A percentile compares a stretch with the other conserved stretches of the same genome.
Evolutionary conservation across 2,888 invertebrate genomes (phyloP).

Genomic region (Chaitophorus viminalis): DNA sequence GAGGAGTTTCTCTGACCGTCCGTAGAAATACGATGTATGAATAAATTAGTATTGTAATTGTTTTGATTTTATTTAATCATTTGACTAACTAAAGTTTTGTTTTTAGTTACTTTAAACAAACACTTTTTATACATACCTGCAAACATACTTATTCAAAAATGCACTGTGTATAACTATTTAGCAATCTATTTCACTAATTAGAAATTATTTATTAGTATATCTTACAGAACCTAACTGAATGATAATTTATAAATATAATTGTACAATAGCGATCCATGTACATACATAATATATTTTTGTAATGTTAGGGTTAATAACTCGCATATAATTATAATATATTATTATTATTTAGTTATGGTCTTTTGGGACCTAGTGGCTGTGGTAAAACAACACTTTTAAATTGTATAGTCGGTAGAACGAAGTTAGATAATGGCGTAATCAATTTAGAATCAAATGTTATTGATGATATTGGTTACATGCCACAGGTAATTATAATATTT

Average conservation of each 20-base stretch:
- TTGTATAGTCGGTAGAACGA: conserved; percentile 69
- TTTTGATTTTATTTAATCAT: not conserved
- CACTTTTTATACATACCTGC: not conserved
- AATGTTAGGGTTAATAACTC: not conserved
- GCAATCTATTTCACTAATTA: no score
- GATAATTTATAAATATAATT: no score
- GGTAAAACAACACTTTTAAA: conserved; percentile 71
- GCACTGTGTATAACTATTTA: no score
- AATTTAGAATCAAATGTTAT: conserved; percentile 68
- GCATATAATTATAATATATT: not conserved
- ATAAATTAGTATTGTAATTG: not conserved
- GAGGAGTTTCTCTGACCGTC: conserved; percentile 67
- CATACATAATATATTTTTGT: not conserved
- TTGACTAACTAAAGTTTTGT: no score
- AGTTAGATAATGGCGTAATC: conserved; percentile 68
- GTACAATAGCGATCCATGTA: not conserved
- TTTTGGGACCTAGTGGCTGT: conserved; percentile 72
- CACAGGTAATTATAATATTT: conserved; percentile 71
- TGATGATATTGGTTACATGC: conserved; percentile 67
- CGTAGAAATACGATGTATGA: conserved; percentile 54
- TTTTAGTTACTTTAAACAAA: not conserved
- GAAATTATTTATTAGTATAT: no score
- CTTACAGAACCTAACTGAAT: no score
- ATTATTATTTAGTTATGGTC: conserved; percentile 71
- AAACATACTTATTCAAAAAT: not conserved